Conservation (phyloP, 2,113 vertebrate species). For the Pleuronectes platessa region DNA sequence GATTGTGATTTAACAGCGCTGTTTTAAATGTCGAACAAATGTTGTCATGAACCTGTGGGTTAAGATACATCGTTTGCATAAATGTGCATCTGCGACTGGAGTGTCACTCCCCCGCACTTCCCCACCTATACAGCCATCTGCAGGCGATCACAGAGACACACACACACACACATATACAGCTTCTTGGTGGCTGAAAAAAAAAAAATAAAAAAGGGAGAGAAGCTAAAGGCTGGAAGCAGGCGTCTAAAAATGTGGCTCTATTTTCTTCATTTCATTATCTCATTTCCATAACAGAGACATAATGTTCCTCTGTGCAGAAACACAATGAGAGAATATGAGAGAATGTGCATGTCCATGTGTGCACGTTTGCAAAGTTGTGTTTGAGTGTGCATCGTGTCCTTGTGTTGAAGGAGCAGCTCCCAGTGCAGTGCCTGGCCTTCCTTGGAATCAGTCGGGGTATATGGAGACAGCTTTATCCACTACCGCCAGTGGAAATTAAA, state of each 20-base stretch:
- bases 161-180: conserved; percentile 5
- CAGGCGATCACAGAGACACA: neutral
- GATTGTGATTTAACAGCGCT: conserved; percentile 20
- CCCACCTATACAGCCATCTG: conserved; percentile 34
- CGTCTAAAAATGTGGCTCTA: conserved; percentile 32
- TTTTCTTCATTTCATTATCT: conserved; percentile 48
- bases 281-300: conserved; percentile 55
- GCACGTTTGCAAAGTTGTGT: conserved; percentile 1
- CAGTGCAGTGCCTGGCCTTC: conserved; percentile 43
- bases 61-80: conserved; percentile 35
- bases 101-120: conserved; percentile 22
- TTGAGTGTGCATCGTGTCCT: conserved; percentile 22
- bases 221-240: conserved; percentile 31
- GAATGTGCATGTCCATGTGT: neutral
- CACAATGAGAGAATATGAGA: neutral
- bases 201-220: neutral
- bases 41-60: conserved; percentile 46
- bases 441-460: conserved; percentile 38
- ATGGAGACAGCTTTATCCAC: conserved; percentile 70
- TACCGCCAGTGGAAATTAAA: conserved; percentile 70
- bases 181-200: conserved; percentile 22
- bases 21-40: conserved; percentile 33
- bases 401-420: conserved; percentile 47
- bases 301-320: conserved; percentile 45
- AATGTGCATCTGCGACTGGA: conserved; percentile 28